Evolutionary conservation across 2,888 invertebrate species (phyloP), one percentile per base, ranked within the genome.

Genomic region (Agrilus cyanescens): DNA sequence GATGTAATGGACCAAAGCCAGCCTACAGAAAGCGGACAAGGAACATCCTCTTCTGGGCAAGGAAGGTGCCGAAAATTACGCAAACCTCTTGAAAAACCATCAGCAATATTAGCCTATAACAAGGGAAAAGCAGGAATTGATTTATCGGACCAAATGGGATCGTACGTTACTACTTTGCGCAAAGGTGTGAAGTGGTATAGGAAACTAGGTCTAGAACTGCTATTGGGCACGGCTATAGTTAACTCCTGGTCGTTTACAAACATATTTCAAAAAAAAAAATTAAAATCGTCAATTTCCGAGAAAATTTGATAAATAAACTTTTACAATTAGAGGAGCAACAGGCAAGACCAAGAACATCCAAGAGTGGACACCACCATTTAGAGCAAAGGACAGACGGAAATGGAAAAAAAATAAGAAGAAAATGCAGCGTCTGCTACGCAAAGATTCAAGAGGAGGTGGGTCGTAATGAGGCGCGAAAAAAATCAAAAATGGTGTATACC

Each of bases 91-190:
- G 37, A 39, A 40, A 57, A 58, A 50, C 54, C 54, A 44, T 38
- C 51, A 34, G 53, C 54, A 37, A 41, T 57, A 47, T 29, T 52
- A 20, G 53, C 51, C 12, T 56, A 57, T 44, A 59, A 57, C 43
- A 55, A 51, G 51, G 58, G 54, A 30, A 60, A 58, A 47, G 47
- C 52, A 43, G 56, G 57, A 29, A 57, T 59, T 37, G 57, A 59
- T 47, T 45, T 54, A 18, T 57, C 56, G 16, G 55, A 57, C 47
- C 57, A 57, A 48, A 53, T 58, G 54, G 53, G 42, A 32, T 54
- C 54, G 18, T 59, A 56, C 52, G 53, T 51, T 35, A 55, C 57
- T 38, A 55, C 54, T 37, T 45, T 54, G 14, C 42, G 56, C 37
- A 57, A 54, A 41, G 47, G 48, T 10, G 34, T 51, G 31, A 53